These are phyloP conservation scores for Jacana jacana DNA, from an alignment of 2,113 vertebrate species.

Conservation along the genomic window DNA sequence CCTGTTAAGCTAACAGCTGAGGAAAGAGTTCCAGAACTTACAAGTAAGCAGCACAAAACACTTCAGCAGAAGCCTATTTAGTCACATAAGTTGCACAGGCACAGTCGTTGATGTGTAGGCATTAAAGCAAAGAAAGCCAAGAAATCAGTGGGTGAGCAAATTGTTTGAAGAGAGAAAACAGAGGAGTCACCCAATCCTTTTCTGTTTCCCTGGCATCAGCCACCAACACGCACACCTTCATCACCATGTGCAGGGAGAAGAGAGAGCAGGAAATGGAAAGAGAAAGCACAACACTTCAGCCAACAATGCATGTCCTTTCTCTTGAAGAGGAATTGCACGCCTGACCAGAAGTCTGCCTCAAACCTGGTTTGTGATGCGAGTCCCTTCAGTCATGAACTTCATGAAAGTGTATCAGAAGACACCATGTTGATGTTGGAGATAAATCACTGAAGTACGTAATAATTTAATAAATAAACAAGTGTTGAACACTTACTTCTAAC, in stretches of 20 bases:
- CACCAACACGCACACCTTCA: background rate
- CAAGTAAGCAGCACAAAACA: background rate
- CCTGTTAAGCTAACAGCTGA: background rate
- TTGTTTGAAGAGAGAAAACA: background rate
- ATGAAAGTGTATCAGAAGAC: background rate
- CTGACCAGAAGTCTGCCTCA: background rate
- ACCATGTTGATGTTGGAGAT: background rate
- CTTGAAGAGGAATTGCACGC: background rate
- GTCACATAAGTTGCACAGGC: background rate
- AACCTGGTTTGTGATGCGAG: background rate
- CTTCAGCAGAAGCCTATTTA: background rate
- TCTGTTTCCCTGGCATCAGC: background rate
- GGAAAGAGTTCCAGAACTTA: background rate
- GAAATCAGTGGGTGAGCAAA: background rate
- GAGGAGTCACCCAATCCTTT: accelerated
- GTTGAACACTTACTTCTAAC: background rate
- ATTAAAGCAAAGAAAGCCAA: background rate
- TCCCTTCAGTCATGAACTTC: background rate
- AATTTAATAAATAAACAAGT: no score
- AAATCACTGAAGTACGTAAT: background rate
- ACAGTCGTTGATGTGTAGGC: background rate
- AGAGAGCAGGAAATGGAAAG: background rate
- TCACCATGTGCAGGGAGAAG: background rate
- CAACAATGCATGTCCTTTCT: background rate
- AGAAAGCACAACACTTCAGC: background rate